phyloP scores from a whole-genome alignment of 2,888 invertebrate genomes.

The Agrilus cyanescens region DNA sequence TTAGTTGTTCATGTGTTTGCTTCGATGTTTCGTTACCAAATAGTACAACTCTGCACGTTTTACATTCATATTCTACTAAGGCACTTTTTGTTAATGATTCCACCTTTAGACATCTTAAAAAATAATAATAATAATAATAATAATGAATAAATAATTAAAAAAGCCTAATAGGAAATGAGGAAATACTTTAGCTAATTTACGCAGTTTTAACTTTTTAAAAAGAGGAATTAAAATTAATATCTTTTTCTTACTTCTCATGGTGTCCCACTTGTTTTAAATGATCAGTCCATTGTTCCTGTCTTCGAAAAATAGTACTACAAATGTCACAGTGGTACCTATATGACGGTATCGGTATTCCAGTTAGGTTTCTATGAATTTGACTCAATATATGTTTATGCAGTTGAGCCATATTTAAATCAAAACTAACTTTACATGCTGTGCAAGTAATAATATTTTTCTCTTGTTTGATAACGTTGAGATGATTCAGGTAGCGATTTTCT shows the following conservation, averaged over 20 bases:
- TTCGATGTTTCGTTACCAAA: constrained; percentile 28
- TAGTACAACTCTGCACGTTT: constrained; percentile 24
- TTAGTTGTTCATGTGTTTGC: constrained; percentile 16
- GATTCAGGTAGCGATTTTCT: constrained; percentile 6
- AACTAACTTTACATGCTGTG: background rate
- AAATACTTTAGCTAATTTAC: background rate
- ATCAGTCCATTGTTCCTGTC: constrained; percentile 20
- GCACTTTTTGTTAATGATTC: constrained; percentile 18
- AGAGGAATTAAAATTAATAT: background rate
- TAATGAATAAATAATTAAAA: background rate
- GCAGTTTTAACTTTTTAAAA: too few species aligned
- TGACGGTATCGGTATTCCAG: background rate
- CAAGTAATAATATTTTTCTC: background rate
- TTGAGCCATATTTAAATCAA: background rate
- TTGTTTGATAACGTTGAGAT: constrained; percentile 1
- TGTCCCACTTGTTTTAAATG: constrained; percentile 19
- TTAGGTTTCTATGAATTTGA: constrained; percentile 1
- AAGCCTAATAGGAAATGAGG: background rate
- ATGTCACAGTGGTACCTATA: constrained; percentile 27
- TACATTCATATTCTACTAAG: constrained; percentile 28
- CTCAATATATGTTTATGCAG: constrained; percentile 9
- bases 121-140: constrained; percentile 1
- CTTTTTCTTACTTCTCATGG: constrained; percentile 10
- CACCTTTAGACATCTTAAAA: constrained; percentile 22
- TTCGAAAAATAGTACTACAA: constrained; percentile 18